These are phyloP conservation scores for Cephonodes hylas DNA, from an alignment of 2,888 invertebrate species.

Conservation along the genomic window DNA sequence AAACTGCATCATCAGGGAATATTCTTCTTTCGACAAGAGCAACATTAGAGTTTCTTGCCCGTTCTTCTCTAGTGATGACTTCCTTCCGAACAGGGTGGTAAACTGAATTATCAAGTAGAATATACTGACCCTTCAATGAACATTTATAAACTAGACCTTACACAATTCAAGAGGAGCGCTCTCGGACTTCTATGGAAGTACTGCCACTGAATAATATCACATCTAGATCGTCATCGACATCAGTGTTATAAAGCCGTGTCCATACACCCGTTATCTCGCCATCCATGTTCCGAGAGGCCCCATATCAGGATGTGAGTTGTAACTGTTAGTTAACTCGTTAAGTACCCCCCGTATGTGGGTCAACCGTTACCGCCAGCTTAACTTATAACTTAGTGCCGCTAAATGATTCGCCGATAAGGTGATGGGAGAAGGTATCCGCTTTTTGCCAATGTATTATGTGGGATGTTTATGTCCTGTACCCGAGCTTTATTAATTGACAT, in stretches of 20 bases:
- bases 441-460: constrained; percentile 3
- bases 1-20: too few species aligned
- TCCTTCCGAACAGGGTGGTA: too few species aligned
- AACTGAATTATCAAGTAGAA: too few species aligned
- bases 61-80: too few species aligned
- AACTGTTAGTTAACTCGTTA: constrained; percentile 61
- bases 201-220: too few species aligned
- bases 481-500: background rate
- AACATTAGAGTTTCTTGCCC: too few species aligned
- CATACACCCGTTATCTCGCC: constrained; percentile 65
- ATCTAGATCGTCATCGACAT: constrained; percentile 36
- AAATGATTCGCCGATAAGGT: constrained; percentile 25
- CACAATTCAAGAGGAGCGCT: too few species aligned
- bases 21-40: too few species aligned
- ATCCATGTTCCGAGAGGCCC: constrained; percentile 65
- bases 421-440: background rate
- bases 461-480: background rate
- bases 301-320: constrained; percentile 65
- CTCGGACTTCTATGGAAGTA: too few species aligned
- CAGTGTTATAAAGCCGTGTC: constrained; percentile 42
- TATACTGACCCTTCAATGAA: too few species aligned
- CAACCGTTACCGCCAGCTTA: constrained; percentile 64
- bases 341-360: constrained; percentile 52
- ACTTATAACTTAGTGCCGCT: constrained; percentile 37
- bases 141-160: too few species aligned